phyloP scores from a whole-genome alignment of 2,797 vertebrate species.

The Lates japonicus region DNA sequence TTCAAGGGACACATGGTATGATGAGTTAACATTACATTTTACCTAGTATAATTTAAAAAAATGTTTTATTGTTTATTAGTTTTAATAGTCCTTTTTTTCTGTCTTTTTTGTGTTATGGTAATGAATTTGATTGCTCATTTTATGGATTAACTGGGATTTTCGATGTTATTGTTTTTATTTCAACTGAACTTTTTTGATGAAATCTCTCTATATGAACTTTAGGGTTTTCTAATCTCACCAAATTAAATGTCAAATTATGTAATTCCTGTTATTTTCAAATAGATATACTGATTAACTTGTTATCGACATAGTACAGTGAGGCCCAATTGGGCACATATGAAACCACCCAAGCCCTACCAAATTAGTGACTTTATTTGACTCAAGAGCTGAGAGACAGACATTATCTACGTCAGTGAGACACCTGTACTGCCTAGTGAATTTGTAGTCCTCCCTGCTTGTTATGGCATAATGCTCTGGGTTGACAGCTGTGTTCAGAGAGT shows the following conservation, averaged over 20 bases:
- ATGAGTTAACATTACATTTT: not conserved
- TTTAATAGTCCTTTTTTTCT: not conserved
- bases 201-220: no score
- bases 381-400: not conserved
- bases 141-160: no score
- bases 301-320: not conserved
- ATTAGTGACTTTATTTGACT: not conserved
- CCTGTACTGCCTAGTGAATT: not conserved
- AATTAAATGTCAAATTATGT: no score
- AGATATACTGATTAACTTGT: no score
- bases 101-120: no score
- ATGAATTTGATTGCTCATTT: no score
- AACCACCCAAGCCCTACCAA: not conserved
- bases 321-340: not conserved
- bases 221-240: no score
- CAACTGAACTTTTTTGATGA: no score
- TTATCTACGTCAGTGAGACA: not conserved
- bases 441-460: not conserved
- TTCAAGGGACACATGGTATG: not conserved
- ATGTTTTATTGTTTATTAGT: not conserved
- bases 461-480: not conserved
- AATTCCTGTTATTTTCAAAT: no score
- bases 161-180: no score
- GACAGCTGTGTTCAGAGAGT: slow-evolving; percentile 1
- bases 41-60: not conserved